phyloP scores from a whole-genome alignment of 2,888 invertebrate genomes.

The Drosophila fulvimacula region DNA sequence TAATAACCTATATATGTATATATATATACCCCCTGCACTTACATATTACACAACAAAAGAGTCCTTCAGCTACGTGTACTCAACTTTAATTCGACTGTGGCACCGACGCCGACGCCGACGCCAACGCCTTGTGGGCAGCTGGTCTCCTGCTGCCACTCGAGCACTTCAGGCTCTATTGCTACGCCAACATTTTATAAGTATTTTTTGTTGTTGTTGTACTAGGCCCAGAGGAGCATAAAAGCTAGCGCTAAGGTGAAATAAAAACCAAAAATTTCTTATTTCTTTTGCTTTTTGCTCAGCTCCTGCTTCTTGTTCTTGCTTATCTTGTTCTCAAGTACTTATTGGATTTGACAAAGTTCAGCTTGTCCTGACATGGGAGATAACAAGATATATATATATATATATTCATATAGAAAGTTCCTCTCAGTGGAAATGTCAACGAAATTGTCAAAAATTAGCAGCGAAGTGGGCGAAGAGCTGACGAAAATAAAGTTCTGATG shows the following conservation, averaged over 20 bases:
- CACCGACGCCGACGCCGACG: not conserved
- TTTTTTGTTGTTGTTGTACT: slow-evolving; percentile 6
- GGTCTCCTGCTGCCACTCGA: not conserved
- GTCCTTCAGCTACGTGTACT: not conserved
- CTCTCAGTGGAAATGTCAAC: slow-evolving; percentile 21
- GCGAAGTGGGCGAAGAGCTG: not conserved
- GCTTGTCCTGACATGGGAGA: slow-evolving; percentile 18
- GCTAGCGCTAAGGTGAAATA: slow-evolving; percentile 52
- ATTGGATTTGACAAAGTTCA: slow-evolving; percentile 63
- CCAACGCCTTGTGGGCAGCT: slow-evolving; percentile 17
- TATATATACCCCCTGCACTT: too few species aligned
- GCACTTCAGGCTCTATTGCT: slow-evolving; percentile 5
- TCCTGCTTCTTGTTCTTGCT: not conserved
- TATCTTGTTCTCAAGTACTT: slow-evolving; percentile 58
- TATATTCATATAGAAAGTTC: too few species aligned
- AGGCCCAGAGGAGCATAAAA: slow-evolving; percentile 29
- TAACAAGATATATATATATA: not conserved
- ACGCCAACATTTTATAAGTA: slow-evolving; percentile 16
- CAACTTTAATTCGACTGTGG: slow-evolving; percentile 36
- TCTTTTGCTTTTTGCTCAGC: slow-evolving; percentile 21
- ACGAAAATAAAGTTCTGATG: not conserved
- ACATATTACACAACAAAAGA: slow-evolving; percentile 1
- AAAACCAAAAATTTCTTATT: slow-evolving; percentile 32
- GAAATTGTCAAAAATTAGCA: slow-evolving; percentile 16
- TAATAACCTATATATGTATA: too few species aligned